phyloP scores from a whole-genome alignment of 2,113 vertebrate genomes.

The Nipponia nippon region DNA sequence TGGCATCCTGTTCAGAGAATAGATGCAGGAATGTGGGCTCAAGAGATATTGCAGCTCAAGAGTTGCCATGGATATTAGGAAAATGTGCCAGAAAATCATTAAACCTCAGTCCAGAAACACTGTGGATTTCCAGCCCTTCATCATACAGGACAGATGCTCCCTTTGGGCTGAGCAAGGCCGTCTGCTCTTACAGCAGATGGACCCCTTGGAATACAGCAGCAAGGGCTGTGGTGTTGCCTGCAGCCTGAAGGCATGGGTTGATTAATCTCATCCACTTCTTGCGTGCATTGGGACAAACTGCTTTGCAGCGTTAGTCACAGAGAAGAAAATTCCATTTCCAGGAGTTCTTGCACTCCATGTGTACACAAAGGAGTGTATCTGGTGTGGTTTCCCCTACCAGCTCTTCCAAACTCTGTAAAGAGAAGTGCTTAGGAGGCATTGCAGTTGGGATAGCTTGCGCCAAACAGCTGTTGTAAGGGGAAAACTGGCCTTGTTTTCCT shows the following conservation, averaged over 20 bases:
- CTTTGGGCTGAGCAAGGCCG: neutral
- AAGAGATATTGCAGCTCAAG: neutral
- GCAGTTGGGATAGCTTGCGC: neutral
- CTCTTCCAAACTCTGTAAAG: neutral
- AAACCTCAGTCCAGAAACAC: slow-evolving; percentile 6
- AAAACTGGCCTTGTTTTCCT: neutral
- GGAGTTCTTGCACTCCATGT: neutral
- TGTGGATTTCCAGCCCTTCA: slow-evolving; percentile 12
- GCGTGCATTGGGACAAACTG: neutral
- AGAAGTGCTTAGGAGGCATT: neutral
- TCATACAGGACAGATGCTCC: slow-evolving; percentile 9
- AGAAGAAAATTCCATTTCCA: neutral
- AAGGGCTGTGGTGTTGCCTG: neutral
- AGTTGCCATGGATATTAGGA: slow-evolving; percentile 54
- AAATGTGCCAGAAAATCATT: slow-evolving; percentile 46
- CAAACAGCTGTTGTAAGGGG: neutral
- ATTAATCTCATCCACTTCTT: neutral
- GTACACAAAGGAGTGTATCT: neutral
- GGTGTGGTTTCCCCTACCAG: neutral
- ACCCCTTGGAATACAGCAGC: neutral
- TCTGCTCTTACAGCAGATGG: neutral
- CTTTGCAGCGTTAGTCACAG: neutral
- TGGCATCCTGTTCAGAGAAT: slow-evolving; percentile 19
- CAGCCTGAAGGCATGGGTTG: neutral
- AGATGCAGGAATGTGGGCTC: slow-evolving; percentile 21